Percentiles rank a stretch among this genome's conserved stretches.
Conservation (phyloP, 1,140 invertebrate genomes). For the Eurosta solidaginis region DNA sequence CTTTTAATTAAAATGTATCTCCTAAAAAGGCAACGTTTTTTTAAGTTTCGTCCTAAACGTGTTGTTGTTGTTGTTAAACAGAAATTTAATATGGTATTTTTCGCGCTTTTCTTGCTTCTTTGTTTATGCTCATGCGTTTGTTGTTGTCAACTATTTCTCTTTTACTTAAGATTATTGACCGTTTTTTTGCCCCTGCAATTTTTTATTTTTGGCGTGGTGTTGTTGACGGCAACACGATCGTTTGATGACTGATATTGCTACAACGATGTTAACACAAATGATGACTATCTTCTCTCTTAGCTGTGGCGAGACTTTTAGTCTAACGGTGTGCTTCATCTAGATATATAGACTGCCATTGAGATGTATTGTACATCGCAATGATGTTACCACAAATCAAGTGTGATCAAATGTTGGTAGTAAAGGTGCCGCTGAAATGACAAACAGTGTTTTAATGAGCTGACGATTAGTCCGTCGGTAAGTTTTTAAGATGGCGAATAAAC, state of each 20-base stretch:
- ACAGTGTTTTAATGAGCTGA: too few relatives aligned
- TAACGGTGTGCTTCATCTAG: too few relatives aligned
- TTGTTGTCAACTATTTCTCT: not conserved
- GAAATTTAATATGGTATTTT: not conserved
- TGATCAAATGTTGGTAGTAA: not conserved
- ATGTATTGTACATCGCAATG: too few relatives aligned
- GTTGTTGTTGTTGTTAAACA: not conserved
- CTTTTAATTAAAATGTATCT: too few relatives aligned
- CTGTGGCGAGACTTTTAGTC: too few relatives aligned
- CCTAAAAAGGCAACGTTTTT: not conserved
- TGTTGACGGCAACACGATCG: not conserved
- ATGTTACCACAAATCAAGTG: not conserved
- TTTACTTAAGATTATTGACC: not conserved
- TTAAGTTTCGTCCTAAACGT: not conserved
- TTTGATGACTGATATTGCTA: not conserved
- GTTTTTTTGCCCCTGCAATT: not conserved
- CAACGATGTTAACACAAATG: constrained; percentile 7
- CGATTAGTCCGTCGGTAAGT: not conserved
- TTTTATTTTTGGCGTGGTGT: not conserved
- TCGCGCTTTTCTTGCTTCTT: not conserved
- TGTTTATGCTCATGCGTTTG: too few relatives aligned
- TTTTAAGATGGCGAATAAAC: too few relatives aligned
- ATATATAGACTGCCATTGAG: too few relatives aligned
- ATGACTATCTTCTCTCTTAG: constrained; percentile 3
- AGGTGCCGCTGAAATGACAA: not conserved